These are phyloP conservation scores for Apteryx owenii DNA, from an alignment of 2,113 vertebrate species.

Conservation along the genomic window DNA sequence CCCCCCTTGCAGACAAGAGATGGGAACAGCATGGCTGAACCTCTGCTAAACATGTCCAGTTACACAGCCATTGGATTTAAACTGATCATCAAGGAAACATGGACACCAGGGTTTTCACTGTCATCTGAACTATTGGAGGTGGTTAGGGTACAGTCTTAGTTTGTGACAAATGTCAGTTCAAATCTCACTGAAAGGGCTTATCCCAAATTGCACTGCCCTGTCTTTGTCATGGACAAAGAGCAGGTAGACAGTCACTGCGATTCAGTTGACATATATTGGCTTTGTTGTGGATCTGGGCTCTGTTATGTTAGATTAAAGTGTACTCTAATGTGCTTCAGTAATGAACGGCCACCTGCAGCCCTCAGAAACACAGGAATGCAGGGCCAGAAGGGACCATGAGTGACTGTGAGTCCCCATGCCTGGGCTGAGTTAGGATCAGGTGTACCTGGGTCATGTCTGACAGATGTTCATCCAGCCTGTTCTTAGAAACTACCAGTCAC, in stretches of 20 bases:
- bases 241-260: background rate
- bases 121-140: accelerated
- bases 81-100: background rate
- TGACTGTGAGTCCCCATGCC: accelerated
- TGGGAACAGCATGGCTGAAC: background rate
- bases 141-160: background rate
- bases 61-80: background rate
- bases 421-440: background rate
- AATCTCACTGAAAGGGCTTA: background rate
- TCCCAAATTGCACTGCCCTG: background rate
- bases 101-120: background rate
- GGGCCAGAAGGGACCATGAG: background rate
- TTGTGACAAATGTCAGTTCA: background rate
- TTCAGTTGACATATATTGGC: accelerated
- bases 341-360: background rate
- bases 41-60: background rate
- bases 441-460: background rate
- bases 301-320: background rate
- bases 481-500: background rate
- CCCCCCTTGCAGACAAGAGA: background rate
- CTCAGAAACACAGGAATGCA: background rate
- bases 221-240: background rate
- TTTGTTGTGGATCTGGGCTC: background rate
- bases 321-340: background rate
- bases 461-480: background rate